Evolutionary conservation across 2,113 vertebrate species (phyloP).

Genomic region (Pristiophorus japonicus): DNA sequence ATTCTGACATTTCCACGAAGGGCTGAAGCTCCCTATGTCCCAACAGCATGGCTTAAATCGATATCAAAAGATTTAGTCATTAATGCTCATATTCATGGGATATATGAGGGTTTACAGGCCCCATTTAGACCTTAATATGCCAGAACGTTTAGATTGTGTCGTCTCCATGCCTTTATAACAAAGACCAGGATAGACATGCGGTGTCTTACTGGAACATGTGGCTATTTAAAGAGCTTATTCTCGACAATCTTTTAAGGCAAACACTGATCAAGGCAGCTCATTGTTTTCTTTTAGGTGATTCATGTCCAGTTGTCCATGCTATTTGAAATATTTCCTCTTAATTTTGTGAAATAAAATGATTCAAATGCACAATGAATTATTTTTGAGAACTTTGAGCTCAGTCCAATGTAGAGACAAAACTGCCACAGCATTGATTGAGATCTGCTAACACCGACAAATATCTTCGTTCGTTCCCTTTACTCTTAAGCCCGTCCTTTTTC

Average conservation of each 20-base stretch:
- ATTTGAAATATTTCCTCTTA: neutral
- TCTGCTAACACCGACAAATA: neutral
- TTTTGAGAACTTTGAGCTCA: no score
- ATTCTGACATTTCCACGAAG: neutral
- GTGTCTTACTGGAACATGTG: neutral
- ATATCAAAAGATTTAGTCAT: neutral
- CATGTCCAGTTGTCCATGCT: neutral
- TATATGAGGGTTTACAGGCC: neutral
- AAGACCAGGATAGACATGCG: neutral
- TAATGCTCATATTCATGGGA: neutral
- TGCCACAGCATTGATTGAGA: no score
- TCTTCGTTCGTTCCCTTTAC: neutral
- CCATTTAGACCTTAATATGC: neutral
- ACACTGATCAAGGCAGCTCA: neutral
- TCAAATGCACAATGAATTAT: no score
- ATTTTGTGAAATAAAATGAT: neutral
- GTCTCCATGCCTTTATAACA: neutral
- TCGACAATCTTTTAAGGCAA: neutral
- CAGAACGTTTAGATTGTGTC: neutral
- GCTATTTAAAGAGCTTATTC: neutral
- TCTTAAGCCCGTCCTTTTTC: no score
- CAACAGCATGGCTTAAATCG: neutral
- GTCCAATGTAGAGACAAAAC: neutral
- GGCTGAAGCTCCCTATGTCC: neutral
- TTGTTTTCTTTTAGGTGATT: neutral